Conservation (phyloP, 2,113 vertebrate species). For the Pelvicachromis taeniatus region DNA sequence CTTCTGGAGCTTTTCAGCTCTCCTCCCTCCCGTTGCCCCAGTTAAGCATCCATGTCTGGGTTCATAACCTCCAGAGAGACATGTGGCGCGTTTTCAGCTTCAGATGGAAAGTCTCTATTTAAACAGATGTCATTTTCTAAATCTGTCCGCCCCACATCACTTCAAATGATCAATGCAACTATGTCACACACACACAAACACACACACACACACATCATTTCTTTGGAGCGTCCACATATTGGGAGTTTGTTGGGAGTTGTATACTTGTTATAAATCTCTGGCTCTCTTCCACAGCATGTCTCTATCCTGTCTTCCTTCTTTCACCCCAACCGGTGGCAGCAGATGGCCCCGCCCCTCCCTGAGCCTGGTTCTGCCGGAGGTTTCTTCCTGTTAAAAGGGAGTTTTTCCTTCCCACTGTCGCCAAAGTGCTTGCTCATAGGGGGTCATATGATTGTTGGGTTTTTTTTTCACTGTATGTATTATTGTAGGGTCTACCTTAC, state of each 20-base stretch:
- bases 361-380: too few relatives aligned
- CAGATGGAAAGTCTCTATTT: constrained; percentile 10
- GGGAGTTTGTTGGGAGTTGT: background rate
- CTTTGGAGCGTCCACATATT: background rate
- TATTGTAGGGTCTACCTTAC: too few relatives aligned
- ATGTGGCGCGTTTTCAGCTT: background rate
- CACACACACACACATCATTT: background rate
- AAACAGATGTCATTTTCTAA: constrained; percentile 18
- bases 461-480: too few relatives aligned
- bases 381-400: too few relatives aligned
- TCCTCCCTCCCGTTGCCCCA: background rate
- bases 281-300: too few relatives aligned
- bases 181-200: background rate
- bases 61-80: background rate
- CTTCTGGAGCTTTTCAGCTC: background rate
- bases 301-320: too few relatives aligned
- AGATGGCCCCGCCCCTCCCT: too few relatives aligned
- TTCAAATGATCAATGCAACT: background rate
- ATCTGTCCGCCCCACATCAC: constrained; percentile 1
- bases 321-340: too few relatives aligned
- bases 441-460: too few relatives aligned
- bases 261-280: too few relatives aligned
- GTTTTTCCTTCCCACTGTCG: too few relatives aligned
- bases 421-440: too few relatives aligned
- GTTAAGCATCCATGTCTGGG: background rate